Evolutionary conservation across 2,888 invertebrate species (phyloP).

Genomic region (Micropterix aruncella): DNA sequence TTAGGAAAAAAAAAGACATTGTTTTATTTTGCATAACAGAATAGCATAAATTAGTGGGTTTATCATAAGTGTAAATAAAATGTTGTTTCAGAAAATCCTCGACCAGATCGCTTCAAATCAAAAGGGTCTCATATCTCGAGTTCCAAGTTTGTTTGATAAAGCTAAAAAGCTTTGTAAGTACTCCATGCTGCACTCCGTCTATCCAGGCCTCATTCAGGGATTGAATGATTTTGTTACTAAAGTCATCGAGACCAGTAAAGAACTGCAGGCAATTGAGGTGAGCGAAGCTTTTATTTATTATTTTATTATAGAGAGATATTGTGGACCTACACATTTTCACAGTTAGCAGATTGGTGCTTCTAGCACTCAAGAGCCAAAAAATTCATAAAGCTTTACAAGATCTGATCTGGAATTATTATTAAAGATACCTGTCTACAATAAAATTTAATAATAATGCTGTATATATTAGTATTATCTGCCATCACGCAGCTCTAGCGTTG

Average conservation of each 20-base stretch:
- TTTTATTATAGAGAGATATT: no score
- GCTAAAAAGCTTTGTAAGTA: constrained; percentile 51
- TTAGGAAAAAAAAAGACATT: constrained; percentile 20
- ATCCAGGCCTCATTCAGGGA: constrained; percentile 44
- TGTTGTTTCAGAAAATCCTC: constrained; percentile 26
- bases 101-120: constrained; percentile 20
- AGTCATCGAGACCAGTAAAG: constrained; percentile 52
- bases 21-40: constrained; percentile 22
- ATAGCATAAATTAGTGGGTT: constrained; percentile 22
- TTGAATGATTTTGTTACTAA: constrained; percentile 52
- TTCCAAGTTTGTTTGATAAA: constrained; percentile 36
- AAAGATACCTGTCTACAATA: no score
- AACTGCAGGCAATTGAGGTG: constrained; percentile 52
- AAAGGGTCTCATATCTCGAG: constrained; percentile 25
- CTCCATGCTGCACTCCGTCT: constrained; percentile 38
- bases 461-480: no score
- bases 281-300: no score
- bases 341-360: no score
- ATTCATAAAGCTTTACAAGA: no score
- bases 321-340: no score
- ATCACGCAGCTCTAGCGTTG: no score
- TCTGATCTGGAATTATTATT: no score
- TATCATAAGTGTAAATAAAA: constrained; percentile 28
- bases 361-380: no score
- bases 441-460: no score